Base-by-base conservation (phyloP, 1,140 invertebrate genomes). In the Trichonephila inaurata region DNA sequence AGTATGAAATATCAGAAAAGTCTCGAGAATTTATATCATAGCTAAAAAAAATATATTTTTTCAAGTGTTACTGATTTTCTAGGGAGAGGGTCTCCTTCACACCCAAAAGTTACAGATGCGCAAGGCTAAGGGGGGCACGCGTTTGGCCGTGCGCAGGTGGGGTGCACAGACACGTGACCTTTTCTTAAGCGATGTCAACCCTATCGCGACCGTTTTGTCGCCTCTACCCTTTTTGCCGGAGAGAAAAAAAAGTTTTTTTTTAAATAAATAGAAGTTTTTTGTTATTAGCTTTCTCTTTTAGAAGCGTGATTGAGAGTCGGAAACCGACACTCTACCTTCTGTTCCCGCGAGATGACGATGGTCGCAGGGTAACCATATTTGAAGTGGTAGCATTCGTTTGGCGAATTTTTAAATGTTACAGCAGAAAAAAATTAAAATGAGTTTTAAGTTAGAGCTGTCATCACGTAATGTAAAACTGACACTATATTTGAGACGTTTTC, bases 241-340 rank as follows among this genome's bases (percentile, higher is more conserved):
- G 44, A 51, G 44, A 51, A 8, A 51, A 51, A 51, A 69, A 24
- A 24, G 33, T 72, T 44, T 92, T 92, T 92, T 92, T 92, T 92
- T 18, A 92, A 92, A 92, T 86, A 92, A 92, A 87, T 92, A 87
- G 51, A 86, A 44, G 64, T 16, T 44, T 91, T 82, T 91, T 72
- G 21, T 82, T 77, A 91, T 77, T 81, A 81, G 44, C 89, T 40
- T 91, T 82, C 64, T 69, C 64, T 61, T 91, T 91, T 81, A 77
- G 40, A 28, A 16, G 51, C 16, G 18, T 92, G 91, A 92, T 92
- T 86, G 91, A 92, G 91, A 87, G 91, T 66, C 91, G 91, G 91
- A 92, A 92, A 92, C 62, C 77, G 91, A 92, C 91, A 92, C 91
- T 92, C 62, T 92, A 87, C 91, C 91, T 92, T 92, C 91, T 92